Evolutionary conservation across 2,113 vertebrate species (phyloP), one percentile per base, ranked within the genome.

Genomic region (Gymnobelideus leadbeateri): DNA sequence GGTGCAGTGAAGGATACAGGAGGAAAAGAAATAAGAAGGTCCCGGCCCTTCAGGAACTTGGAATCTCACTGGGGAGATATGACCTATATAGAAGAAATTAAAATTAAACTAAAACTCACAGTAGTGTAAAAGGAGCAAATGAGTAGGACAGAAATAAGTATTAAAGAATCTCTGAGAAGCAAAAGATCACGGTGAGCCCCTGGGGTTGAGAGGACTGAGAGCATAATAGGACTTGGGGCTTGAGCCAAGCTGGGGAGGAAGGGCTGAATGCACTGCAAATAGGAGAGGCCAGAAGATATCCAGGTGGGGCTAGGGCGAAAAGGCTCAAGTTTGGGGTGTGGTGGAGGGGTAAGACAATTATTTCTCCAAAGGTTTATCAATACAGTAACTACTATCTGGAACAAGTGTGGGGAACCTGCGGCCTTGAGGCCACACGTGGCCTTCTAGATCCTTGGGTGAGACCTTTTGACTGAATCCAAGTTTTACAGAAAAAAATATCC

Each of bases 81-180:
- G 68, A 84, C 68, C 68, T 84, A 84, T 84, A 84, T 84, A 84
- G 68, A 84, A 2, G n/a, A 84, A 84, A 84, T 84, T 84, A 84
- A 84, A 84, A 84, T 84, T 84, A 84, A 84, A 84, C 68, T 84
- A 84, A 84, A 84, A 84, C 19, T 84, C 68, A 84, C 68, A 84
- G 68, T 84, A 43, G 68, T 84, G n/a, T 43, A 84, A 23, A 84
- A 84, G n/a, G n/a, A 84, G 37, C n/a, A 84, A 84, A 84, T 84
- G 68, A 84, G 68, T 43, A 84, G 68, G n/a, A 43, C 37, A 84
- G 68, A 84, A 84, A 84, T 84, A 84, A 84, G 68, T 84, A 84
- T 84, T 84, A 84, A 84, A 84, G 68, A 43, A 21, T 43, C n/a
- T 84, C n/a, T 0, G 68, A 84, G 68, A 84, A 84, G 68, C n/a